Percentiles rank a stretch among this genome's conserved stretches.
phyloP scores from a whole-genome alignment of 2,797 vertebrate species.

The Hydrolagus colliei region DNA sequence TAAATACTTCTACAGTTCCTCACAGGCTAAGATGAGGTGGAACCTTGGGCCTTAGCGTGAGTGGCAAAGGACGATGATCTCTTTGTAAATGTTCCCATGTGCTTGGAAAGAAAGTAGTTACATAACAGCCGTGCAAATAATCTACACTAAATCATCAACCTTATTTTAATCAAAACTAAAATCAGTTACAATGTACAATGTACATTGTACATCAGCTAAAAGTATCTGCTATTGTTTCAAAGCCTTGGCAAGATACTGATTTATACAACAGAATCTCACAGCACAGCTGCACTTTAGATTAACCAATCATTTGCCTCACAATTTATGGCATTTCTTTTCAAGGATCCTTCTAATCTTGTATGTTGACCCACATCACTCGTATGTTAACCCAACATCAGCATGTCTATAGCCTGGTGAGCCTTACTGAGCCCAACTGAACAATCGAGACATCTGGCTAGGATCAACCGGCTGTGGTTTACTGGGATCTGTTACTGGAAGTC shows the following conservation, averaged over 20 bases:
- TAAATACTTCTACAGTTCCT: too few relatives aligned
- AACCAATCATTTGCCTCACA: too few relatives aligned
- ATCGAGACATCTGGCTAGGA: neutral
- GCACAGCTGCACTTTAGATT: neutral
- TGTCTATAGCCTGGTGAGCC: neutral
- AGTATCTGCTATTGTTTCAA: neutral
- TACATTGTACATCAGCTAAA: too few relatives aligned
- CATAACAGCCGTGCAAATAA: too few relatives aligned
- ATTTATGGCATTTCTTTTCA: neutral
- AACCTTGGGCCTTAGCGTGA: too few relatives aligned
- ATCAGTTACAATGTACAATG: too few relatives aligned
- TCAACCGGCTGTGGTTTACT: neutral
- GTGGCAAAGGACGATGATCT: too few relatives aligned
- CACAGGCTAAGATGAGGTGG: too few relatives aligned
- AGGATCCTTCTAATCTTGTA: neutral
- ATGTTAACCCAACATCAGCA: neutral
- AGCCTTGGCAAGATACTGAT: neutral
- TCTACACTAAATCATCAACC: too few relatives aligned
- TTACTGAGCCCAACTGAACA: neutral
- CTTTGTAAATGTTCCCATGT: too few relatives aligned
- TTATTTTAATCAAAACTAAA: too few relatives aligned
- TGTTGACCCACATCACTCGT: neutral
- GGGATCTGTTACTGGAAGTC: neutral
- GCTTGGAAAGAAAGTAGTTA: too few relatives aligned
- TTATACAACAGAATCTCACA: neutral